These are phyloP conservation scores for Drosophila cyrtoloma DNA, from an alignment of 2,888 invertebrate species.

Conservation along the genomic window DNA sequence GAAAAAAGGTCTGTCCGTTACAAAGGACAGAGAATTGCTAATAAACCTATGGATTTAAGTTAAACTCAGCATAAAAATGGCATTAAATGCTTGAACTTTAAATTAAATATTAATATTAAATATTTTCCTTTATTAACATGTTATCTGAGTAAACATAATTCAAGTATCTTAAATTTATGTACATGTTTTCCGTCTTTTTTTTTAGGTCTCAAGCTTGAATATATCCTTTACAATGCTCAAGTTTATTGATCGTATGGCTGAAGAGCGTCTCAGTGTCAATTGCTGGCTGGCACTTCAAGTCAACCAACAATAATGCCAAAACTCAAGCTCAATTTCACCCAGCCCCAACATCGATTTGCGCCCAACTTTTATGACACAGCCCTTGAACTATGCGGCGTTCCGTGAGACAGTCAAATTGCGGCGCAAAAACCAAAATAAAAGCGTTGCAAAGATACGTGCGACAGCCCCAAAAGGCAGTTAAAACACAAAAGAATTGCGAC, in stretches of 20 bases:
- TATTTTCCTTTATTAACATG: not conserved
- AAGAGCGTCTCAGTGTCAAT: slow-evolving; percentile 38
- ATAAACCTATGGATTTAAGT: not conserved
- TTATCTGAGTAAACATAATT: not conserved
- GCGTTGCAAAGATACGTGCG: slow-evolving; percentile 53
- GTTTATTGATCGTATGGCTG: slow-evolving; percentile 32
- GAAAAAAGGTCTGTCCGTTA: not conserved
- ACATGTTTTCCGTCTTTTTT: not conserved
- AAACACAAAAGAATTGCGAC: slow-evolving; percentile 76
- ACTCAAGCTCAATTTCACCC: slow-evolving; percentile 6
- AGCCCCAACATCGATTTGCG: not conserved
- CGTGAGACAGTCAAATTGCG: slow-evolving; percentile 66
- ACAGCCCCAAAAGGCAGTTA: slow-evolving; percentile 68
- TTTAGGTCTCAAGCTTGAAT: not conserved
- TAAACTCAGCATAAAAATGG: not conserved
- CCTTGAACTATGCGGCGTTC: slow-evolving; percentile 43
- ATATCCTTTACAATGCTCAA: slow-evolving; percentile 1
- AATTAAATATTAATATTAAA: not conserved
- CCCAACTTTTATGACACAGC: slow-evolving; percentile 14
- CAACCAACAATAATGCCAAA: slow-evolving; percentile 18
- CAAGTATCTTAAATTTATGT: not conserved
- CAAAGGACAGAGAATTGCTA: not conserved
- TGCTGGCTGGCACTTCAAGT: slow-evolving; percentile 24
- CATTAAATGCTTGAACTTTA: not conserved
- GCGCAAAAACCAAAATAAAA: slow-evolving; percentile 14